Base-by-base conservation (phyloP, 2,888 invertebrate genomes). In the Temnothorax unifasciatus region DNA sequence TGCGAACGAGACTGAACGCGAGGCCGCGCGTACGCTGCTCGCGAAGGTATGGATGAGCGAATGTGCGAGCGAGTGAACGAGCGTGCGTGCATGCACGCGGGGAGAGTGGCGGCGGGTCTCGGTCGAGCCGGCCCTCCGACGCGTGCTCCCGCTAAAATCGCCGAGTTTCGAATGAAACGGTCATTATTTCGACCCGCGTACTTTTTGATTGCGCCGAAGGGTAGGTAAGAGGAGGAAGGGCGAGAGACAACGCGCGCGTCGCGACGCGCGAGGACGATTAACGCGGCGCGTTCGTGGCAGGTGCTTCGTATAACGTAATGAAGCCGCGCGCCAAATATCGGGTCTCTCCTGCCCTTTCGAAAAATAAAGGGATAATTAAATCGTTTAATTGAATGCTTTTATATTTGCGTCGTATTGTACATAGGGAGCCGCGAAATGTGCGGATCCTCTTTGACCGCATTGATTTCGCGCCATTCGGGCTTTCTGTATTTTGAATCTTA, bases 1-100 rank as follows among this genome's bases (percentile, higher is more conserved):
- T 83, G 85, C 75, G 87, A 52, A 25, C 74, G 87, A 84, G 75
- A 69, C 41, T 69, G 82, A 89, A 85, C 84, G 85, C 64, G 90
- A 34, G n/a, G 68, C 69, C 79, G 69, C 25, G 21, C 34, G 21
- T 64, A 13, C 52, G 85, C 34, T 64, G 84, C 44, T 66, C 21
- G 77, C 29, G 15, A 38, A 61, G 66, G 76, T 74, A n/a, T 59
- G n/a, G 29, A 38, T 73, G 86, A 75, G 61, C 63, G 63, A 47
- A 61, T 38, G 64, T 25, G 41, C 41, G 41, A 41, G 41, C 11
- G 41, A 41, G 1, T 3, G 64, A 25, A 29, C 41, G 41, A 25
- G n/a, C 44, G 59, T 9, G n/a, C 69, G 34, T 6, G 34, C 34
- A 0, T 34, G 50, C n/a, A 8, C 34, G 82, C 18, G 76, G 9